Base-by-base conservation (phyloP, 2,888 invertebrate genomes). In the Platycnemis pennipes region DNA sequence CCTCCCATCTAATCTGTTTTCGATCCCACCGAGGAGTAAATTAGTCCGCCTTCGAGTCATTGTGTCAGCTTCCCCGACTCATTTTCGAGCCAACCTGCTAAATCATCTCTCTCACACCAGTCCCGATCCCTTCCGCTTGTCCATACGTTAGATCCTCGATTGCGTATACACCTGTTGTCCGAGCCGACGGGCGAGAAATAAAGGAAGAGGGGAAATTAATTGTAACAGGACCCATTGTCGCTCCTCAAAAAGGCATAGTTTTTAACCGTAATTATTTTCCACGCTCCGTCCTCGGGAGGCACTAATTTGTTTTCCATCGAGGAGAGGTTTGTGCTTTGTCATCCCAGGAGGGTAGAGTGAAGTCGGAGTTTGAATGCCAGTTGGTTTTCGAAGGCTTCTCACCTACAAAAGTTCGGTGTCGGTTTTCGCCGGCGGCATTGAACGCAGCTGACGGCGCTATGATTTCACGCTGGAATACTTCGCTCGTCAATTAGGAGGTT, bases 171-270 rank as follows among this genome's bases (percentile, higher is more conserved):
- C 77, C 77, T 77, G 77, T 77, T 77, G 37, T 77, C 31, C 37
- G 16, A 77, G 37, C 77, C 13, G 37, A n/a, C n/a, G n/a, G 3
- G 13, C 4, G 13, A 77, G 77, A 37, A 26, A 37, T 11, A 77
- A 77, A 31, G 16, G 16, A 37, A 77, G 31, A 37, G 13, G 13
- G 37, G 77, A 77, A 77, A 77, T 77, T 77, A 77, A 77, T 37
- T 77, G 77, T 77, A 77, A 77, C 77, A 37, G 77, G 77, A 77
- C 77, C 37, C 26, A 63, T 63, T 77, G 77, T 77, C 77, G 77
- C 77, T 37, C 37, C 13, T 26, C 77, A 77, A 77, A 77, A 37
- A n/a, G n/a, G 77, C 77, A 13, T 37, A 77, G 37, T 37, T 77
- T 77, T 77, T 77, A 77, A 13, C 77, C 4, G 31, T 77, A 77